Percentiles rank a stretch among this genome's conserved stretches.
phyloP scores from a whole-genome alignment of 2,113 vertebrate genomes.

The Neoarius graeffei region DNA sequence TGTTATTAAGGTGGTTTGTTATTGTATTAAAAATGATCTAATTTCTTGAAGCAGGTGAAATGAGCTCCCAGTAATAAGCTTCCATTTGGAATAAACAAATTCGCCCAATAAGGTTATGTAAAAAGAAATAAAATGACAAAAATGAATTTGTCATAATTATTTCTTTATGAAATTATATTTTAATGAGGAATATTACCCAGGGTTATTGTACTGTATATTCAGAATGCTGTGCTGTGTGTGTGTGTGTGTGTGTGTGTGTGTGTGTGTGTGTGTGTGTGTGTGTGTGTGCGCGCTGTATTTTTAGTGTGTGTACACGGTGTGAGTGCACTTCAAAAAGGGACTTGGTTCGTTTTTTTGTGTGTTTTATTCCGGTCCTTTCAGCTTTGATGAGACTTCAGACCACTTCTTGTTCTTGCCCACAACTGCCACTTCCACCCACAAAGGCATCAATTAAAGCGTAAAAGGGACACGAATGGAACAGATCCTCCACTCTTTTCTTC shows the following conservation, averaged over 20 bases:
- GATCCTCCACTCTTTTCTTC: background rate
- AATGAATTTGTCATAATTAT: background rate
- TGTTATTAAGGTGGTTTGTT: background rate
- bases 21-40: background rate
- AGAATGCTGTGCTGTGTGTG: no score
- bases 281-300: background rate
- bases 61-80: background rate
- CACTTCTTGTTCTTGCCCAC: background rate
- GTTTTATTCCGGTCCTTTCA: background rate
- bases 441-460: conserved; percentile 3
- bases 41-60: background rate
- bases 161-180: no score
- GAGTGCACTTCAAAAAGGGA: conserved; percentile 1
- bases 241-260: no score
- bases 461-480: background rate
- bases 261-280: no score
- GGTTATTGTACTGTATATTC: background rate
- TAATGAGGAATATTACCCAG: background rate
- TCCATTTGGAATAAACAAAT: background rate
- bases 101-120: background rate
- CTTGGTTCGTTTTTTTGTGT: background rate
- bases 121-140: background rate
- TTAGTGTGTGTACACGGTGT: background rate
- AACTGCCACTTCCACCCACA: background rate
- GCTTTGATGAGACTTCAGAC: conserved; percentile 16